Conservation (phyloP, 2,888 invertebrate genomes). For the Idaea dimidiata region DNA sequence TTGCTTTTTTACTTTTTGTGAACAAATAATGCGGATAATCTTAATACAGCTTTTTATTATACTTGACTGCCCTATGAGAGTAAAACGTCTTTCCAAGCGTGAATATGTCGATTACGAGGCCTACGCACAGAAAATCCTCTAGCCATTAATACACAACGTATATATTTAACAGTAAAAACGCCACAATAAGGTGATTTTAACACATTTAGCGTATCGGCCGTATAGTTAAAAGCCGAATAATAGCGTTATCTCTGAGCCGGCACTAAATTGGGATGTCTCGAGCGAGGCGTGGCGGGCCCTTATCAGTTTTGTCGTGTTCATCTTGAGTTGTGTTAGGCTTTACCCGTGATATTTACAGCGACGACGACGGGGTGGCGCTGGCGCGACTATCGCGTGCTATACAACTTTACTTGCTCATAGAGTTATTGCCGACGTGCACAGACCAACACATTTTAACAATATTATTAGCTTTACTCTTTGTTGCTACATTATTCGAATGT, state of each 20-base stretch:
- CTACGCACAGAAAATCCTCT: conserved; percentile 33
- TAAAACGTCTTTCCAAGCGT: conserved; percentile 18
- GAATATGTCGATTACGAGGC: conserved; percentile 47
- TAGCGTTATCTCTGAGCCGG: conserved; percentile 76
- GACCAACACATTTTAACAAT: background rate
- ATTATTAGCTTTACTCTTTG: background rate
- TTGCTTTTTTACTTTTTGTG: conserved; percentile 23
- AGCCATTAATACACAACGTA: conserved; percentile 9
- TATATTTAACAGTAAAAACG: conserved; percentile 38
- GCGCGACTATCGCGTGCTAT: conserved; percentile 12
- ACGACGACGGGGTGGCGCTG: conserved; percentile 55
- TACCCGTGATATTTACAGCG: conserved; percentile 73
- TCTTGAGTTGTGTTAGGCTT: conserved; percentile 81
- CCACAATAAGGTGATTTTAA: conserved; percentile 68
- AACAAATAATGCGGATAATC: conserved; percentile 25
- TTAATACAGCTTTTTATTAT: conserved; percentile 25
- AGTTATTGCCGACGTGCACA: conserved; percentile 46
- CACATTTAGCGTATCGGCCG: conserved; percentile 76
- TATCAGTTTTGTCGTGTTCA: conserved; percentile 80
- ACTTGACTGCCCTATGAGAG: conserved; percentile 17
- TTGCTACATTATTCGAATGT: background rate
- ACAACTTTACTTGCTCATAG: background rate
- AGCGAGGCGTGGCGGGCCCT: conserved; percentile 62
- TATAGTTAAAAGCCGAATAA: conserved; percentile 81
- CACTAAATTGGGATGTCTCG: conserved; percentile 80